phyloP scores from a whole-genome alignment of 2,113 vertebrate genomes.

The Spilogale gracilis region DNA sequence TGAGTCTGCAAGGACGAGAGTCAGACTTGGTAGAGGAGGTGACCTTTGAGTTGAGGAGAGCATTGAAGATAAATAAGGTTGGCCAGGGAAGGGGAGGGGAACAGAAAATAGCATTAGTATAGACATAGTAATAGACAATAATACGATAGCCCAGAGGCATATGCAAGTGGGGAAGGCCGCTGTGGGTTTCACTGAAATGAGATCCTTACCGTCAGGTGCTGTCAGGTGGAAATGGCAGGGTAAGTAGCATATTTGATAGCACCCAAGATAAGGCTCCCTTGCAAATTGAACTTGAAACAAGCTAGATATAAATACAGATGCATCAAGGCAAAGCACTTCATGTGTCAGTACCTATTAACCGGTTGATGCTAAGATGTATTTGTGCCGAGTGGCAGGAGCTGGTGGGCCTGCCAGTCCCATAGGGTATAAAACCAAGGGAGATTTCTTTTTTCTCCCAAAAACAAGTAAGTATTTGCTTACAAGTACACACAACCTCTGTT shows the following conservation, averaged over 20 bases:
- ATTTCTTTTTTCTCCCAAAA: slow-evolving; percentile 31
- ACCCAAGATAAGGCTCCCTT: slow-evolving; percentile 70
- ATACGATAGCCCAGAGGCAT: not conserved
- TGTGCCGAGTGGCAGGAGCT: slow-evolving; percentile 84
- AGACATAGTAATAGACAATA: not conserved
- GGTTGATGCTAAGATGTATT: slow-evolving; percentile 85
- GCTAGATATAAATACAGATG: slow-evolving; percentile 80
- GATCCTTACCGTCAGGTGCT: slow-evolving; percentile 67
- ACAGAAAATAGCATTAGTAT: not conserved
- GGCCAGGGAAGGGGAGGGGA: not conserved
- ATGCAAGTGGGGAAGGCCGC: slow-evolving; percentile 9
- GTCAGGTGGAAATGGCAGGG: slow-evolving; percentile 76
- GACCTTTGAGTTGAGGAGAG: not conserved
- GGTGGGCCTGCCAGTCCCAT: slow-evolving; percentile 82
- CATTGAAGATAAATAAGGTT: not conserved
- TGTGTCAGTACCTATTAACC: slow-evolving; percentile 81
- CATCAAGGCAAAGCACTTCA: slow-evolving; percentile 68
- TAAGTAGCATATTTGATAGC: slow-evolving; percentile 78
- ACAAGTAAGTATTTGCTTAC: slow-evolving; percentile 79
- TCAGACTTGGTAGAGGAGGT: not conserved
- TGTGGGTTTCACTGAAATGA: slow-evolving; percentile 39
- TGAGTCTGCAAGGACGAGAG: not conserved
- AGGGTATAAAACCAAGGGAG: slow-evolving; percentile 75
- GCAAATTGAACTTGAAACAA: slow-evolving; percentile 80
- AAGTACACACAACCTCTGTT: slow-evolving; percentile 75